Conservation (phyloP, 1,140 invertebrate genomes). For the Drosophila takahashii region DNA sequence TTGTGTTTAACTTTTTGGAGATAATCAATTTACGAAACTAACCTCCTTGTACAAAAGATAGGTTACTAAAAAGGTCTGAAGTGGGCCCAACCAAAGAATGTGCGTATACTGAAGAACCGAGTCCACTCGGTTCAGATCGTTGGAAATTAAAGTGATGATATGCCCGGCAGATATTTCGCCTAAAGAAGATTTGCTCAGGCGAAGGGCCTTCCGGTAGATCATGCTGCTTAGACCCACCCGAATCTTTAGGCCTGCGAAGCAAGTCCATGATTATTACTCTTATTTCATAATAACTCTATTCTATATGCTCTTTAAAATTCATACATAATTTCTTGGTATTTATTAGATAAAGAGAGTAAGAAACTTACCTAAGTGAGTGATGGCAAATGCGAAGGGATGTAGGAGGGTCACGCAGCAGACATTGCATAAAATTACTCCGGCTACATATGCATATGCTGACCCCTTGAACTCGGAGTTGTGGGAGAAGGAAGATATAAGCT, state of each 20-base stretch:
- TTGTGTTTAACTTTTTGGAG: neutral
- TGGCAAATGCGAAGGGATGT: slow-evolving; percentile 92
- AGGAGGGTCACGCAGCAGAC: slow-evolving; percentile 89
- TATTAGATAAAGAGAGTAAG: too few species aligned
- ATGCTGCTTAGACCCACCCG: slow-evolving; percentile 91
- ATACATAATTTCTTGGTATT: too few species aligned
- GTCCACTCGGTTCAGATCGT: slow-evolving; percentile 92
- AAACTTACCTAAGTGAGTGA: slow-evolving; percentile 88
- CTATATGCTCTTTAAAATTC: too few species aligned
- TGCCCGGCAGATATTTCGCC: slow-evolving; percentile 92
- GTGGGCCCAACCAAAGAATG: slow-evolving; percentile 92
- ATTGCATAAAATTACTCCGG: slow-evolving; percentile 88
- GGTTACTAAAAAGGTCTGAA: slow-evolving; percentile 91
- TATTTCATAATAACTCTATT: too few species aligned
- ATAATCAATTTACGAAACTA: neutral
- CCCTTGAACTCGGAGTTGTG: slow-evolving; percentile 82
- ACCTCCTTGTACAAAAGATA: slow-evolving; percentile 90
- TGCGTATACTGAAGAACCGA: slow-evolving; percentile 89
- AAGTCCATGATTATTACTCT: too few species aligned
- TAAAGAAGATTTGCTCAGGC: slow-evolving; percentile 89
- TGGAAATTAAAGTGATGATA: slow-evolving; percentile 96
- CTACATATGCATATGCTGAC: slow-evolving; percentile 88
- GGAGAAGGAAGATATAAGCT: slow-evolving; percentile 88
- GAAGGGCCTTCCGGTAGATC: slow-evolving; percentile 92
- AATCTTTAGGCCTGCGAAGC: slow-evolving; percentile 87